phyloP scores from a whole-genome alignment of 1,140 invertebrate species.

The Paraescarpia echinospica region DNA sequence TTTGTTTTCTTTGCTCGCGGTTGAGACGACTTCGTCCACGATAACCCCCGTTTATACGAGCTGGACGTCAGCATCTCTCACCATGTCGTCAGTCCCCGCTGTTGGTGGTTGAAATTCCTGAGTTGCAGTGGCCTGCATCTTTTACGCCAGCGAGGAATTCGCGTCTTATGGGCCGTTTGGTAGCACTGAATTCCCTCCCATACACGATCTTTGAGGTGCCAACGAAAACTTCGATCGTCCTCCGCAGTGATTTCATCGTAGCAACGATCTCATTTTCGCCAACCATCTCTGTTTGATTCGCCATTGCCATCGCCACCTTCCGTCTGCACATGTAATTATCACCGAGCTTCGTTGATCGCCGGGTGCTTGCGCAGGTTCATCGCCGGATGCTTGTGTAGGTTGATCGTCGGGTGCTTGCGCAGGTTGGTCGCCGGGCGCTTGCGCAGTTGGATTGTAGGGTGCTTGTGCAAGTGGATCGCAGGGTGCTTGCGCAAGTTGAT shows the following conservation, averaged over 20 bases:
- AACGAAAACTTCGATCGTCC: neutral
- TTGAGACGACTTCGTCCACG: no score
- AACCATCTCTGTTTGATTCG: neutral
- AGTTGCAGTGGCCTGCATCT: no score
- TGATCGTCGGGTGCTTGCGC: slow-evolving; percentile 7
- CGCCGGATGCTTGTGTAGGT: neutral
- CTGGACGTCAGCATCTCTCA: no score
- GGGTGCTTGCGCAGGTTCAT: neutral
- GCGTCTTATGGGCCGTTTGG: neutral
- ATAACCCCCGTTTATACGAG: no score
- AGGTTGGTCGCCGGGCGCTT: neutral
- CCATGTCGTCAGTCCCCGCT: no score
- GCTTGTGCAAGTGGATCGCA: neutral
- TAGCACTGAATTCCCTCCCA: neutral
- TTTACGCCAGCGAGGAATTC: no score
- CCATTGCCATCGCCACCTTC: no score
- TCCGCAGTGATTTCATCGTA: neutral
- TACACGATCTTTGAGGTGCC: neutral
- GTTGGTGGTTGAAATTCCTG: no score
- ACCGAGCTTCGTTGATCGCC: neutral
- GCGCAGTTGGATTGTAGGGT: neutral
- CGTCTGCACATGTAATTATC: no score
- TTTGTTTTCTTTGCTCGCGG: no score
- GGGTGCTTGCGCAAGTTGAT: slow-evolving; percentile 9
- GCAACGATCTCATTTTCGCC: neutral